Percentiles rank a stretch among this genome's conserved stretches.
Evolutionary conservation across 2,888 invertebrate species (phyloP).

Genomic region (Hyles lineata): DNA sequence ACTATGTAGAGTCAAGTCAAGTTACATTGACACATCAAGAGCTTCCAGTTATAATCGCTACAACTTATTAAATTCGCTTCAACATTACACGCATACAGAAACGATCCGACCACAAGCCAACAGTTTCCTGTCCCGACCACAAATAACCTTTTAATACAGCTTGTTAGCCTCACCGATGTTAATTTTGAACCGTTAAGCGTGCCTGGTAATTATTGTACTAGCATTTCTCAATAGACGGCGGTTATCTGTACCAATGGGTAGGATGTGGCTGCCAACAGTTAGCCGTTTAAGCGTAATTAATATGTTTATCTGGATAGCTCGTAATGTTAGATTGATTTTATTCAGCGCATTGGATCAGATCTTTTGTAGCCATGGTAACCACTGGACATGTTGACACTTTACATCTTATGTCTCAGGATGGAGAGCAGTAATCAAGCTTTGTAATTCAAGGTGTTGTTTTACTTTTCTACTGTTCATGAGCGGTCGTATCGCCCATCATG

Average conservation of each 20-base stretch:
- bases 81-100: constrained; percentile 62
- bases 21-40: constrained; percentile 1
- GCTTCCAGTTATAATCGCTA: constrained; percentile 43
- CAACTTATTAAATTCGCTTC: constrained; percentile 52
- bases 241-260: background rate
- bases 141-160: constrained; percentile 75
- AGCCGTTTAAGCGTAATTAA: background rate
- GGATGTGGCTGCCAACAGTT: constrained; percentile 8
- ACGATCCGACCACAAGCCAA: constrained; percentile 69
- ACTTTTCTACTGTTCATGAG: too few relatives aligned
- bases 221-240: constrained; percentile 41
- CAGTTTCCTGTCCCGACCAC: constrained; percentile 76
- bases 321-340: too few relatives aligned
- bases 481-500: too few relatives aligned
- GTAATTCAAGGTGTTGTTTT: too few relatives aligned
- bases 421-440: too few relatives aligned
- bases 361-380: too few relatives aligned
- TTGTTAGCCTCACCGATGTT: constrained; percentile 60
- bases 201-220: constrained; percentile 51
- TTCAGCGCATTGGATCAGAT: too few relatives aligned
- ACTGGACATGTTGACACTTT: too few relatives aligned
- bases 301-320: background rate
- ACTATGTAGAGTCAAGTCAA: background rate
- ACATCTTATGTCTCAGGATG: too few relatives aligned
- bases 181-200: constrained; percentile 65